Evolutionary conservation across 2,888 invertebrate genomes (phyloP).

Genomic region (Xanthorhoe designata): DNA sequence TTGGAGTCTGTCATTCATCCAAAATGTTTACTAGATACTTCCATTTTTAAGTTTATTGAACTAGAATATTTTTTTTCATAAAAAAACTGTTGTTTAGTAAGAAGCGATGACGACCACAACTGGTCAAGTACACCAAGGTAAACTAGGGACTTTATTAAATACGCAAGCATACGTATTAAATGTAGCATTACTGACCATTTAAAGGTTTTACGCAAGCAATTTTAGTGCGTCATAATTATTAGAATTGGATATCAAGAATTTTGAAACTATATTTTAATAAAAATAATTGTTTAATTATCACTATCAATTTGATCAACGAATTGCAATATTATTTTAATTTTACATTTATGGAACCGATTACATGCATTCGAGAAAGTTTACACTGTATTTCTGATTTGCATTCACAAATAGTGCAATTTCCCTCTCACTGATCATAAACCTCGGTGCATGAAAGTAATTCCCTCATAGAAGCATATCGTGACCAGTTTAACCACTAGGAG

Average conservation of each 20-base stretch:
- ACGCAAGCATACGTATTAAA: conserved; percentile 1
- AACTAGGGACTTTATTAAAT: conserved; percentile 22
- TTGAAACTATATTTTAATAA: neutral
- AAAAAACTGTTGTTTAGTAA: conserved; percentile 8
- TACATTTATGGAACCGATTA: neutral
- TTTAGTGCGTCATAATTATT: conserved; percentile 1
- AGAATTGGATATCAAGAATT: neutral
- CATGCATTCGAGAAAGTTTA: neutral
- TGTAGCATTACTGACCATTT: neutral
- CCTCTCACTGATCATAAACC: conserved; percentile 28
- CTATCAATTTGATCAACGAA: neutral
- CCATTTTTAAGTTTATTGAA: neutral
- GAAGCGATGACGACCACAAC: conserved; percentile 22
- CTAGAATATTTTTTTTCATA: neutral
- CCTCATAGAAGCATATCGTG: conserved; percentile 57
- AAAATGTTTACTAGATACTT: neutral
- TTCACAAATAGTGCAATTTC: conserved; percentile 12
- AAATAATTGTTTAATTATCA: neutral
- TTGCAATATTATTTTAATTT: neutral
- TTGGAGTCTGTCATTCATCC: too few relatives aligned
- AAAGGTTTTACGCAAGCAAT: neutral
- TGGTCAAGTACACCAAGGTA: conserved; percentile 30
- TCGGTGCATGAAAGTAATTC: conserved; percentile 56
- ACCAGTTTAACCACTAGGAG: conserved; percentile 58
- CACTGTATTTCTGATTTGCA: neutral